Base-by-base conservation (phyloP, 1,140 invertebrate species). In the Laupala kohalensis region DNA sequence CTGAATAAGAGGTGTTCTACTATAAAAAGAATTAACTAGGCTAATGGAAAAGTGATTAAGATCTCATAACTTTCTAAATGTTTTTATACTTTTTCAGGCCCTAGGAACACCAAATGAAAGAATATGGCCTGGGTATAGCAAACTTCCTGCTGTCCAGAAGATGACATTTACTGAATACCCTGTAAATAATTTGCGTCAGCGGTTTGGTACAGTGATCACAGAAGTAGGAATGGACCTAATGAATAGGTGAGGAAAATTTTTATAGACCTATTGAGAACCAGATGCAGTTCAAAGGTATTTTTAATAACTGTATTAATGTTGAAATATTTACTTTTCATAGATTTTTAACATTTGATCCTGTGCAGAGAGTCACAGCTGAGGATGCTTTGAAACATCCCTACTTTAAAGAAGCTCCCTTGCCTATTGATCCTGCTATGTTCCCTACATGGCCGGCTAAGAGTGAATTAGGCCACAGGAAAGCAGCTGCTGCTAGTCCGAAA, bases 361-460 rank as follows among this genome's bases (percentile, higher is more conserved):
- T 81, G 6, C 89, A 92, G 78, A 84, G 98, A 77, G 86, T 97
- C 13, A 92, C 93, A 5, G 96, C 96, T 0, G 94, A 97, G 75
- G 89, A 92, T 68, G 96, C 95, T 0, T 78, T 97, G 3, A 86
- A 89, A 73, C 94, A 98, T 78, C 81, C 86, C 6, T 99, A 96
- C 79, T 99, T 99, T 78, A 88, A 86, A 73, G 97, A 99, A 83
- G 86, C 89, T 27, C 98, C 98, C 0, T 80, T 92, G 70, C 92
- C 97, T 19, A 94, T 98, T 74, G 92, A 96, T 79, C 96, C 96
- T 3, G 90, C 92, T 23, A 96, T 99, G 93, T 99, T 99, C 79
- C 97, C 98, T 4, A 99, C 97, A 15, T 99, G 96, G 96, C 97
- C 97, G 12, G 96, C 97, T 0, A 99, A 98, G 80, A 97, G 94